Conservation (phyloP, 2,888 invertebrate species). For the Drosophila paramelanica region DNA sequence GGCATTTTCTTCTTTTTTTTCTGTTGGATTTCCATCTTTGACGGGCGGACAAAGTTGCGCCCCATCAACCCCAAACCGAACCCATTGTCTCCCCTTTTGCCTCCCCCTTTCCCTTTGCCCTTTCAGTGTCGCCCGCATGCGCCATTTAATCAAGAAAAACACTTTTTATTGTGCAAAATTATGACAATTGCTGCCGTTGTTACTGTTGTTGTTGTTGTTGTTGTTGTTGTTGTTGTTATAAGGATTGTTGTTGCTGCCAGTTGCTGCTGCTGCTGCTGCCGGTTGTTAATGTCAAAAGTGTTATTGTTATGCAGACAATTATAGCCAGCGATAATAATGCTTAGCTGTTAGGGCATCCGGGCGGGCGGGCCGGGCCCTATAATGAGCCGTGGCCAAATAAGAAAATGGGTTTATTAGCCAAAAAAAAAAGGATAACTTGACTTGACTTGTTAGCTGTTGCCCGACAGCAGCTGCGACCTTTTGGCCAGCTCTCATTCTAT, state of each 20-base stretch:
- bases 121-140: conserved; percentile 11
- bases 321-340: conserved; percentile 75
- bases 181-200: conserved; percentile 61
- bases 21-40: conserved; percentile 26
- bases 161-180: conserved; percentile 79
- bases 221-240: conserved; percentile 26
- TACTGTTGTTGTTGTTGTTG: conserved; percentile 34
- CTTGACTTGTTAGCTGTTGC: conserved; percentile 2
- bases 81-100: not conserved
- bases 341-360: conserved; percentile 30
- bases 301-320: conserved; percentile 79
- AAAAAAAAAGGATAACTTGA: conserved; percentile 42
- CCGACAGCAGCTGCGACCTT: conserved; percentile 45
- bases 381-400: conserved; percentile 62
- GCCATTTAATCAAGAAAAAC: conserved; percentile 79
- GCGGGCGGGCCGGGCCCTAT: conserved; percentile 3
- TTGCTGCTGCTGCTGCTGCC: conserved; percentile 32
- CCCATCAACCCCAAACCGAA: not conserved
- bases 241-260: conserved; percentile 38
- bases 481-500: conserved; percentile 27
- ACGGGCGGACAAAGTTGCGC: not conserved
- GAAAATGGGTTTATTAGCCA: conserved; percentile 74
- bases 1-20: conserved; percentile 1
- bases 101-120: not conserved
- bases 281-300: conserved; percentile 76